Percentiles rank a stretch among this genome's conserved stretches.
phyloP scores from a whole-genome alignment of 2,888 invertebrate genomes.

The Chaitophorus viminalis region DNA sequence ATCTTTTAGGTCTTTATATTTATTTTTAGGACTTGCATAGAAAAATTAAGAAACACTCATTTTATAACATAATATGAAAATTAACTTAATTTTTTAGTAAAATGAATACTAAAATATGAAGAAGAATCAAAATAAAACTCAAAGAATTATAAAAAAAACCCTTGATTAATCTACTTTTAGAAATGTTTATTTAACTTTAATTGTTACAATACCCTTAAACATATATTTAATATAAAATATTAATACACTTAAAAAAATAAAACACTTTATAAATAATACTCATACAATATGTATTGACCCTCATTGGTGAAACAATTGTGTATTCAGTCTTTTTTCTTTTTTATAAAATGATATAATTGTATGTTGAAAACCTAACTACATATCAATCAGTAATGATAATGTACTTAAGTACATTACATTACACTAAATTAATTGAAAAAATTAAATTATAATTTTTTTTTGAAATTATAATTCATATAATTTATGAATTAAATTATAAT shows the following conservation, averaged over 20 bases:
- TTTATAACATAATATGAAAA: not conserved
- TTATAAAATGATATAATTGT: not conserved
- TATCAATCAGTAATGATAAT: not conserved
- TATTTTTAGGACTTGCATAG: too few species aligned
- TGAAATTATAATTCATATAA: too few species aligned
- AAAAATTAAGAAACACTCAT: not conserved
- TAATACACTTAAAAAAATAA: not conserved
- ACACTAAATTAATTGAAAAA: too few species aligned
- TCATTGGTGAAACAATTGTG: not conserved
- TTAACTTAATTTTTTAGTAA: too few species aligned
- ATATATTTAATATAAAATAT: not conserved
- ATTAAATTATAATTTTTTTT: too few species aligned
- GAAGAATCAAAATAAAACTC: too few species aligned
- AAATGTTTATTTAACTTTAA: not conserved
- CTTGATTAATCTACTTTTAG: too few species aligned
- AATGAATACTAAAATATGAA: too few species aligned
- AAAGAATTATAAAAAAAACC: too few species aligned
- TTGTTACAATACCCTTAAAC: not conserved
- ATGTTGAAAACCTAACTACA: not conserved
- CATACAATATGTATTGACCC: not conserved
- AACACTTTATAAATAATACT: not conserved
- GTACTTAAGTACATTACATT: too few species aligned
- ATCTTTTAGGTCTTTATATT: too few species aligned
- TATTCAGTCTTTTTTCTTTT: conserved; percentile 18
- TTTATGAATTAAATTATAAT: too few species aligned